phyloP scores from a whole-genome alignment of 2,113 vertebrate genomes.

The Caracal caracal region DNA sequence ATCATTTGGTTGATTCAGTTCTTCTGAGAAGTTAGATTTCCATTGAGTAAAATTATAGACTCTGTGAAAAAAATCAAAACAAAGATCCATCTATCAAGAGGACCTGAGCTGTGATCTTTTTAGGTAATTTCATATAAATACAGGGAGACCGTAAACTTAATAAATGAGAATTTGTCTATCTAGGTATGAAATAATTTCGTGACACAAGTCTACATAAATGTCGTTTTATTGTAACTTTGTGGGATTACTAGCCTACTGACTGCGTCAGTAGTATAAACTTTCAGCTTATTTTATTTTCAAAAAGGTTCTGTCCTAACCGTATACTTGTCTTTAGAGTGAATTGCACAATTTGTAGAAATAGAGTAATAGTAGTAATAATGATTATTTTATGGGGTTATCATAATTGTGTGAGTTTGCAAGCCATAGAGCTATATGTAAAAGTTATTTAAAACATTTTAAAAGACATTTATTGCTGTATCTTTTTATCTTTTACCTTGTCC shows the following conservation, averaged over 20 bases:
- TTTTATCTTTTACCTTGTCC: neutral
- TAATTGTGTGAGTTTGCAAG: neutral
- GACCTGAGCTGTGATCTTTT: neutral
- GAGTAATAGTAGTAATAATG: neutral
- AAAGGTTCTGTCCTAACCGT: neutral
- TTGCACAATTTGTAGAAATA: neutral
- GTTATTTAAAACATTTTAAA: no score
- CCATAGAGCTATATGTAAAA: neutral
- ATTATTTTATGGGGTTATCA: neutral
- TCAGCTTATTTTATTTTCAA: neutral
- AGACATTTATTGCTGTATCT: neutral
- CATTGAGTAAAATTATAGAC: slow-evolving; percentile 46
- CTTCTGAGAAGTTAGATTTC: slow-evolving; percentile 50
- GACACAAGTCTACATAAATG: neutral
- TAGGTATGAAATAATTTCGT: neutral
- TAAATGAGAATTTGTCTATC: neutral
- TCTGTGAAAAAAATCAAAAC: slow-evolving; percentile 39
- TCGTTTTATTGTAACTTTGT: neutral
- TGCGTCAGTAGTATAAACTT: neutral
- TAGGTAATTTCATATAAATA: neutral
- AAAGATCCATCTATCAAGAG: neutral
- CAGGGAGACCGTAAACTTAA: slow-evolving; percentile 6
- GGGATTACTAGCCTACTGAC: neutral
- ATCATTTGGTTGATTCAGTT: slow-evolving; percentile 40
- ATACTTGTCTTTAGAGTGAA: neutral